Base-by-base conservation (phyloP, 1,140 invertebrate species). In the Drosophila mauritiana region DNA sequence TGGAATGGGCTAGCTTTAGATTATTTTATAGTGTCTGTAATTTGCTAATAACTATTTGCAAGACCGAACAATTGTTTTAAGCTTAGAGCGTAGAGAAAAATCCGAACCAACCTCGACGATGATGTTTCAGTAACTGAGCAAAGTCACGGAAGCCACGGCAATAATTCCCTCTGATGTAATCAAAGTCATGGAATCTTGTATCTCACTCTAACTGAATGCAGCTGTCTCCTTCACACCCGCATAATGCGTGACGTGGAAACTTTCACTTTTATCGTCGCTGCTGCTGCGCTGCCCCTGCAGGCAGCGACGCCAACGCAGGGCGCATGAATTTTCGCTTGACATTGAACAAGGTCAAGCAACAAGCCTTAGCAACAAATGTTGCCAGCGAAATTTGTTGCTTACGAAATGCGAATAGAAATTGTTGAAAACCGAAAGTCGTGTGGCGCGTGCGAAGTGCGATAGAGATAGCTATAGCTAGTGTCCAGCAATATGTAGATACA, bases 341-440 rank as follows among this genome's bases (percentile, higher is more conserved):
- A 89, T 89, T 89, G 84, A 80, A 89, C 84, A 89, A 89, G 84
- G 84, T 88, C 84, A 88, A 37, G 59, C 84, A 73, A 80, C 79
- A 70, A 4, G 13, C 40, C 6, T 45, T 63, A 31, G 25, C 63
- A 49, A 37, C 42, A 54, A 11, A 42, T 83, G 80, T 83, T 64
- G 80, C 75, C 25, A 69, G 51, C 37, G 48, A 22, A 22, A 51
- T 37, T 31, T 81, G 81, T 85, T 84, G 80, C 81, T 65, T 58
- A 85, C 56, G 77, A 85, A 78, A 78, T 59, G 52, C 72, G 59
- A 46, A 57, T 68, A 61, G 78, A 59, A 64, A 64, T 70, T 37
- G 42, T 49, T 34, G 34, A 55, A 59, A 80, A 48, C 58, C 39
- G 40, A 67, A 73, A 48, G 42, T 58, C 46, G 65, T 62, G 73